Evolutionary conservation across 1,140 invertebrate genomes (phyloP), one percentile per base, ranked within the genome.

Genomic region (Bradynema listronoti): DNA sequence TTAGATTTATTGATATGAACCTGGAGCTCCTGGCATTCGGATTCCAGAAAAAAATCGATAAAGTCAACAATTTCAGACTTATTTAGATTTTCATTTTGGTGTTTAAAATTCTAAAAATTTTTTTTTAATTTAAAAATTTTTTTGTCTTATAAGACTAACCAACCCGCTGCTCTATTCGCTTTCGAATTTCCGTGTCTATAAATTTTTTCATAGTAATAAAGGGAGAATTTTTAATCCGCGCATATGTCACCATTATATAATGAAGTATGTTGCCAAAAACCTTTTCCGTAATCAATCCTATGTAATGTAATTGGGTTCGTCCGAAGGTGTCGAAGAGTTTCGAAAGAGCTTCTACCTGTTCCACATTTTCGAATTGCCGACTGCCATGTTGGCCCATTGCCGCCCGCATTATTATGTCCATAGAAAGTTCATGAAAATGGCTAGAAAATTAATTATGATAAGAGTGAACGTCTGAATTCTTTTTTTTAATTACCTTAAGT

Each of bases 371-470:
- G 43, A 71, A 78, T 24, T 78, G 68, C 14, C 22, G 51, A 11
- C 52, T 54, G 4, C 59, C 58, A 27, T 58, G 55, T 43, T 75
- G 75, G 0, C 71, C 75, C 50, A 78, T 46, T 14, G 71, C 69
- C 16, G 75, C 52, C 27, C 66, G 45, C 4, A 32, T 42, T 43
- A 73, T 73, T 11, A 64, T 54, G 45, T 78, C 75, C 57, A 73
- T 58, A 9, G 75, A 57, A 25, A 67, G 57, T 58, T 78, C 75
- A 9, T 63, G 50, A 54, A 56, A 78, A 54, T 61, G 32, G 25
- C 59, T 61, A 16, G 19, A 65, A 59, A 56, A 55, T 43, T 0
- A 50, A 47, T 54, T 16, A 46, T 16, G 1, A 24, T n/a, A n/a
- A n/a, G n/a, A n/a, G n/a, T n/a, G n/a, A n/a, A n/a, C n/a, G n/a